phyloP scores from a whole-genome alignment of 1,140 invertebrate genomes.

The Phymorhynchus buccinoides region DNA sequence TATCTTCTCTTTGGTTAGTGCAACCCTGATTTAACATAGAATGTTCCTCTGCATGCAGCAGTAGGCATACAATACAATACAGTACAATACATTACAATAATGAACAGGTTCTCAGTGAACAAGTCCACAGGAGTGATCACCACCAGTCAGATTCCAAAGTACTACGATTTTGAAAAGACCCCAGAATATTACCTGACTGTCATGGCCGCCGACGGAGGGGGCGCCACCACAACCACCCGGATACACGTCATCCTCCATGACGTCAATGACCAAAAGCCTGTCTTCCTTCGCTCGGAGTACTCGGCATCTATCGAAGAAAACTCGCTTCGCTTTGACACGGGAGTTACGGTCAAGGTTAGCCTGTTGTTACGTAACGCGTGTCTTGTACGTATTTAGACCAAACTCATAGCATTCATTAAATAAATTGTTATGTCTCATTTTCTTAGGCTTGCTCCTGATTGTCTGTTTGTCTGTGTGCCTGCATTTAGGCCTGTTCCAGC shows the following conservation, averaged over 20 bases:
- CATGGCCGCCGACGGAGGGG: slow-evolving; percentile 37
- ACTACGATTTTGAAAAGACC: slow-evolving; percentile 27
- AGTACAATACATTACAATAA: too few relatives aligned
- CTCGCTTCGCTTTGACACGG: neutral
- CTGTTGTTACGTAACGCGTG: neutral
- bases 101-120: neutral
- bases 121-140: neutral
- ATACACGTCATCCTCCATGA: slow-evolving; percentile 31
- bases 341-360: slow-evolving; percentile 3
- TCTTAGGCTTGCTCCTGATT: too few relatives aligned
- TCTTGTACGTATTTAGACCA: too few relatives aligned
- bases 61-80: too few relatives aligned
- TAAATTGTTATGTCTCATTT: too few relatives aligned
- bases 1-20: too few relatives aligned
- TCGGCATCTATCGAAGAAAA: neutral
- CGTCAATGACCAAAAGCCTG: slow-evolving; percentile 33
- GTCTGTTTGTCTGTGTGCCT: too few relatives aligned
- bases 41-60: too few relatives aligned
- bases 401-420: too few relatives aligned
- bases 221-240: neutral
- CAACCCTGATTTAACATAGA: too few relatives aligned
- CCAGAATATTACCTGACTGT: slow-evolving; percentile 39
- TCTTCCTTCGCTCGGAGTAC: neutral
- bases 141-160: neutral
- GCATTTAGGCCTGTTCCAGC: too few relatives aligned